Percentiles rank a stretch among this genome's conserved stretches.
phyloP scores from a whole-genome alignment of 2,113 vertebrate genomes.

The Phalacrocorax carbo region DNA sequence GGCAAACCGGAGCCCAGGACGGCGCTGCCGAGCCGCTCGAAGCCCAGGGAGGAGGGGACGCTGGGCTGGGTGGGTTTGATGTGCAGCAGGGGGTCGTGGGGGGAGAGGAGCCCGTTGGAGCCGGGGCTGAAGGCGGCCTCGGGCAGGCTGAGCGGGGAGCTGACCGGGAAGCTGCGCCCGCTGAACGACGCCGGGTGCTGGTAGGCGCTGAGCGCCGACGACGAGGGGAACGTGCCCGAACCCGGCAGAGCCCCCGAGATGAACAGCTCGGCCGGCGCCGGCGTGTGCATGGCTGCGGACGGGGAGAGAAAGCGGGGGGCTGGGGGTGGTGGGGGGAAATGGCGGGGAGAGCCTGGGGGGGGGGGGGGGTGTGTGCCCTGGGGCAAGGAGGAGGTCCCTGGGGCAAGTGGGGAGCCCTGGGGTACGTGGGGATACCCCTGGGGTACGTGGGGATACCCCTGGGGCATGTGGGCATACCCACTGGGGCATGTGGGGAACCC shows the following conservation, averaged over 20 bases:
- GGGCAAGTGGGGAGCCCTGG: too few species aligned
- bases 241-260: slow-evolving; percentile 92
- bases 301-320: too few species aligned
- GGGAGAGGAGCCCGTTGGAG: slow-evolving; percentile 87
- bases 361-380: too few species aligned
- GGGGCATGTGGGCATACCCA: too few species aligned
- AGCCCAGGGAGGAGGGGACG: slow-evolving; percentile 80
- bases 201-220: slow-evolving; percentile 93
- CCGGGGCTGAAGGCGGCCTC: slow-evolving; percentile 93
- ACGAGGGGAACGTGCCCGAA: slow-evolving; percentile 91
- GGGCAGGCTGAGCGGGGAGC: slow-evolving; percentile 86
- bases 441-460: too few species aligned
- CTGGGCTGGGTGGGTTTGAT: slow-evolving; percentile 81
- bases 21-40: slow-evolving; percentile 79
- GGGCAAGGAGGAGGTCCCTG: too few species aligned
- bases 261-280: slow-evolving; percentile 92
- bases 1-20: slow-evolving; percentile 74
- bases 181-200: slow-evolving; percentile 94
- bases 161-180: slow-evolving; percentile 89
- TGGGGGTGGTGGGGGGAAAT: too few species aligned
- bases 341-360: too few species aligned
- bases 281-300: slow-evolving; percentile 87
- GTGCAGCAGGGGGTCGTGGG: slow-evolving; percentile 86
- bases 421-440: too few species aligned
- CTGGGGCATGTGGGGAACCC: too few species aligned